Evolutionary conservation across 2,113 vertebrate genomes (phyloP), one percentile per base, ranked within the genome.

Genomic region (Aleadryas rufinucha): DNA sequence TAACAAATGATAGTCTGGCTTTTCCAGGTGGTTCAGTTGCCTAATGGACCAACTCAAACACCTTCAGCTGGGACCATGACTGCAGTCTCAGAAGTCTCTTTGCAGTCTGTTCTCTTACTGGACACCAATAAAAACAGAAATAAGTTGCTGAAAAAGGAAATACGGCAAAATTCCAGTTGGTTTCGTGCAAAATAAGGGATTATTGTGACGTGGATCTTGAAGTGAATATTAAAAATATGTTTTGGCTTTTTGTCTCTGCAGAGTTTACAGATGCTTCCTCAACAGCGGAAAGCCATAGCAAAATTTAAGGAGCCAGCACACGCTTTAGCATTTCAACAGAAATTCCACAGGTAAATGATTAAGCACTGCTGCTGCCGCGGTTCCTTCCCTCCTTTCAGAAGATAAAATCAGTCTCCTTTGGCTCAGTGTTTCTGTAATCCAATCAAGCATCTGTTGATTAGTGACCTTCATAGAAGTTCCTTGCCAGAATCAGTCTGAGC

Each of bases 191-290:
- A 87, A 47, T 66, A 11, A 66, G 33, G 19, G 7, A 0, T 2
- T 65, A 5, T 65, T 41, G 41, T 80, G 52, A 85, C 84, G 47
- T 21, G 27, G 22, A n/a, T 37, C 31, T 69, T 33, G 5, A 76
- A 84, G 44, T 49, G 20, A 70, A n/a, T 88, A 8, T 37, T 92
- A 72, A 92, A 77, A 72, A 6, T 47, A 7, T 8, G 1, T 41
- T 68, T 47, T 61, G 33, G 5, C 18, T 60, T 91, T 95, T 95
- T 85, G 79, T 84, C 50, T 60, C 78, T 81, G 39, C 92, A 99
- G 99, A 99, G 98, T 98, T 98, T 99, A 92, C 98, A 99, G 97
- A 99, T 99, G 99, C 98, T 99, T 84, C 99, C 99, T 52, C 98
- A 99, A 93, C 99, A 99, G 70, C 98, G 99, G 97, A 99, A 99